Evolutionary conservation across 2,888 invertebrate genomes (phyloP).

Genomic region (Acleris holmiana): DNA sequence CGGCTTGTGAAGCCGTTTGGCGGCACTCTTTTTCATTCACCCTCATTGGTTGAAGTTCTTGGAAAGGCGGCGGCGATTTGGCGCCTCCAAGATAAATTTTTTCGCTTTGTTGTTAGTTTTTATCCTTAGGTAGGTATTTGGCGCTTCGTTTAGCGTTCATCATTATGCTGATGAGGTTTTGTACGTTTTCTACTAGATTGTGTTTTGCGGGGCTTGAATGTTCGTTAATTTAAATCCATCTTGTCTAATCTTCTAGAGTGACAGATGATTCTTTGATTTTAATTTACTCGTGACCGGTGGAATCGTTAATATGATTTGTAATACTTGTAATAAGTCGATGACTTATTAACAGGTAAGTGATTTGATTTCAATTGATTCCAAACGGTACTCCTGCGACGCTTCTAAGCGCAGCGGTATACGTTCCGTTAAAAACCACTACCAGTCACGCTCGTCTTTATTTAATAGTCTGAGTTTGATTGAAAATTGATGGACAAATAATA

Average conservation of each 20-base stretch:
- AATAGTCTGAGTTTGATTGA: constrained; percentile 55
- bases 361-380: constrained; percentile 17
- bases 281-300: no score
- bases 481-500: constrained; percentile 70
- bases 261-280: background rate
- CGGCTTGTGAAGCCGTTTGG: constrained; percentile 79
- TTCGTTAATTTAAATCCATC: background rate
- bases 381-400: constrained; percentile 18
- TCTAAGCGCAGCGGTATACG: constrained; percentile 18
- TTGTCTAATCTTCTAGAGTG: background rate
- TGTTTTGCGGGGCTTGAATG: background rate
- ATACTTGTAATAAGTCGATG: background rate
- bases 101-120: constrained; percentile 34
- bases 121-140: constrained; percentile 17
- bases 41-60: constrained; percentile 58
- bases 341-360: constrained; percentile 15
- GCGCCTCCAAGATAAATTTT: constrained; percentile 63
- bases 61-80: constrained; percentile 77
- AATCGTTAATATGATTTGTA: background rate
- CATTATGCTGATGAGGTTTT: constrained; percentile 24
- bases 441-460: constrained; percentile 44
- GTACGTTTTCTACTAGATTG: constrained; percentile 6
- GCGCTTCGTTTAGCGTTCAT: constrained; percentile 26
- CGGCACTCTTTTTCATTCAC: constrained; percentile 74
- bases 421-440: constrained; percentile 27